Percentiles rank a stretch among this genome's conserved stretches.
Conservation (phyloP, 2,888 invertebrate genomes). For the Acleris laterana region DNA sequence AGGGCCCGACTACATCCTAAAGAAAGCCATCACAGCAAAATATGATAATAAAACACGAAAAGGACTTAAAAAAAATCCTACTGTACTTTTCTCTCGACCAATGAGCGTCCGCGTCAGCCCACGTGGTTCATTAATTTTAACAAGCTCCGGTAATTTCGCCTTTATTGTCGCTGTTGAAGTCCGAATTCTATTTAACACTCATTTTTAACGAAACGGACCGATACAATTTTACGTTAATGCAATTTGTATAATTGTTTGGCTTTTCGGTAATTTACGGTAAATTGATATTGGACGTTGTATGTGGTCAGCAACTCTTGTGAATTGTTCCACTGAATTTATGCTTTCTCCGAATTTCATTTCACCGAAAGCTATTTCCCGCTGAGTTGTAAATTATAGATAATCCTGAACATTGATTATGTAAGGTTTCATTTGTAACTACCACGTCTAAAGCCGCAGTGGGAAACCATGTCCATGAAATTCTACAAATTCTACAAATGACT, state of each 20-base stretch:
- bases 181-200: conserved; percentile 36
- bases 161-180: conserved; percentile 46
- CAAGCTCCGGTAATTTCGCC: conserved; percentile 54
- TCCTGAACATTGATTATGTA: no score
- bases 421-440: no score
- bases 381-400: no score
- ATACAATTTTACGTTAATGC: conserved; percentile 10
- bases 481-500: no score
- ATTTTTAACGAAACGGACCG: conserved; percentile 24
- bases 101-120: conserved; percentile 41
- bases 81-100: conserved; percentile 1
- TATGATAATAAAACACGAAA: neutral
- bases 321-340: no score
- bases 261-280: neutral
- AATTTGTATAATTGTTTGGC: conserved; percentile 1
- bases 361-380: no score
- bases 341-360: no score
- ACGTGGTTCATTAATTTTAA: conserved; percentile 62
- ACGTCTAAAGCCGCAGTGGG: no score
- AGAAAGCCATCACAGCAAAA: no score
- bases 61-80: neutral
- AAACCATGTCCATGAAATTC: no score
- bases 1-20: no score
- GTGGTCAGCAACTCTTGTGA: no score
- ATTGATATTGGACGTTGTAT: neutral